These are phyloP conservation scores for Onthophagus sagittarius DNA, from an alignment of 2,888 invertebrate species.

Conservation along the genomic window DNA sequence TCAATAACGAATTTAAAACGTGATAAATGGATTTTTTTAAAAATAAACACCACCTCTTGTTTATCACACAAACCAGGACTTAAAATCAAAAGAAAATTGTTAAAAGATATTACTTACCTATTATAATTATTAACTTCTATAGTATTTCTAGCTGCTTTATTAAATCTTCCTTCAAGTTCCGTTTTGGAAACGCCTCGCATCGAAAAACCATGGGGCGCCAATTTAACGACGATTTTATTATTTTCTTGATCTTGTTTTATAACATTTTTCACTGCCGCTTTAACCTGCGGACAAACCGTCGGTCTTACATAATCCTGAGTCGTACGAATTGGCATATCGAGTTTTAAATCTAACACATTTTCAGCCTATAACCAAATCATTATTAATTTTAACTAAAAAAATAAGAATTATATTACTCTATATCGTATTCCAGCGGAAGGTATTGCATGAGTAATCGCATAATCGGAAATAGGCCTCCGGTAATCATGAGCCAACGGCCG, in stretches of 20 bases:
- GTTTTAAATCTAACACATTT: slow-evolving; percentile 69
- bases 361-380: slow-evolving; percentile 48
- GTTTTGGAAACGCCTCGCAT: slow-evolving; percentile 41
- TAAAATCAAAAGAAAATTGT: too few species aligned
- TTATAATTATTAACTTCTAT: slow-evolving; percentile 44
- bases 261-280: slow-evolving; percentile 62
- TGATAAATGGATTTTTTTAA: too few species aligned
- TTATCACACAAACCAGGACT: too few species aligned
- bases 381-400: slow-evolving; percentile 3
- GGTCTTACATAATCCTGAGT: slow-evolving; percentile 73
- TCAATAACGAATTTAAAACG: too few species aligned
- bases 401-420: too few species aligned
- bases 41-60: too few species aligned
- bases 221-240: slow-evolving; percentile 42
- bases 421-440: slow-evolving; percentile 35
- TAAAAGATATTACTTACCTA: slow-evolving; percentile 35
- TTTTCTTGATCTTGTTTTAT: slow-evolving; percentile 49
- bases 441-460: slow-evolving; percentile 38
- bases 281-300: slow-evolving; percentile 66
- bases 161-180: slow-evolving; percentile 47
- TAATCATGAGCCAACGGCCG: slow-evolving; percentile 45
- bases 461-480: slow-evolving; percentile 44
- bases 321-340: slow-evolving; percentile 73
- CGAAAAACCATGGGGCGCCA: slow-evolving; percentile 43
- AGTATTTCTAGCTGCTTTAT: slow-evolving; percentile 44